Conservation (phyloP, 2,113 vertebrate genomes). For the Fregata magnificens region DNA sequence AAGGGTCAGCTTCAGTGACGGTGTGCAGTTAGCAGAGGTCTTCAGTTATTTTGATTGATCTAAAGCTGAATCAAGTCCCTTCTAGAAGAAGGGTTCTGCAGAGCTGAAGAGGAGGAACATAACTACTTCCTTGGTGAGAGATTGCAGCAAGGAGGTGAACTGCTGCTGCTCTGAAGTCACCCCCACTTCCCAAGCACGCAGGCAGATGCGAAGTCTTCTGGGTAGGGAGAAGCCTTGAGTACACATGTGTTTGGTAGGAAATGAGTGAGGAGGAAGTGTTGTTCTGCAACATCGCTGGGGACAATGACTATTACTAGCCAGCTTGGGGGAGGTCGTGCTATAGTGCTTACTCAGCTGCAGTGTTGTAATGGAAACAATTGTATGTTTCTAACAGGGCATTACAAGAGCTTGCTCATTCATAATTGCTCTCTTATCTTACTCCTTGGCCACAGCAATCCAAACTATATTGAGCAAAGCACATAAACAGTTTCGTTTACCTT, state of each 20-base stretch:
- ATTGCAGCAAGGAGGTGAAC: background rate
- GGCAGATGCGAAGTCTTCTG: background rate
- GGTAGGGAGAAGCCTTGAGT: background rate
- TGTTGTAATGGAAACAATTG: constrained; percentile 32
- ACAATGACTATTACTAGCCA: background rate
- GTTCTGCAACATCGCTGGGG: background rate
- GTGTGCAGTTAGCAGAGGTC: background rate
- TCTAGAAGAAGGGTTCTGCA: background rate
- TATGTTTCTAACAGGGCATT: background rate
- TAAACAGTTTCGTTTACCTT: constrained; percentile 33
- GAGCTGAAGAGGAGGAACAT: background rate
- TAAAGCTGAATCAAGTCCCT: background rate
- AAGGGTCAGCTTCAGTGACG: background rate
- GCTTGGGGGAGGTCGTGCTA: background rate
- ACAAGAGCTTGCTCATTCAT: constrained; percentile 40
- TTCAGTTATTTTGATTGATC: background rate
- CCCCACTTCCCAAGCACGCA: background rate
- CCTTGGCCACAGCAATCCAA: constrained; percentile 9
- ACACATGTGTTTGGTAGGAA: background rate
- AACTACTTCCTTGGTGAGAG: background rate
- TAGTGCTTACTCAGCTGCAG: constrained; percentile 33
- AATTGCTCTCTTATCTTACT: constrained; percentile 49
- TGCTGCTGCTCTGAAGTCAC: background rate
- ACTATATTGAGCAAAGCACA: constrained; percentile 38
- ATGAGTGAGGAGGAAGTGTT: constrained; percentile 40